Conservation (phyloP, 2,888 invertebrate species). For the Charanyca ferruginea region DNA sequence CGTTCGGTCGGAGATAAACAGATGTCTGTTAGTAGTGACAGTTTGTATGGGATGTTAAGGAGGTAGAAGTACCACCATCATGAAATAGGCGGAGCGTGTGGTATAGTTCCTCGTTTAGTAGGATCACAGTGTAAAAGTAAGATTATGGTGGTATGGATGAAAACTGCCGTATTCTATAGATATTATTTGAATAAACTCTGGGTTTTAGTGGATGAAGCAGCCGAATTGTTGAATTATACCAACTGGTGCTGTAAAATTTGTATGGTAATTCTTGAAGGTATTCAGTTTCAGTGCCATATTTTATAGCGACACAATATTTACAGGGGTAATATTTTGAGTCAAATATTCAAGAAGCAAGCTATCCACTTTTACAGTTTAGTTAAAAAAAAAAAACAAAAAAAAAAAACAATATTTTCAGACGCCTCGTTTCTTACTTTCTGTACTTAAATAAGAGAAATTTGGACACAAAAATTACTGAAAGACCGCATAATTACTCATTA, state of each 20-base stretch:
- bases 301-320: conserved; percentile 36
- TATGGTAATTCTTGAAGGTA: conserved; percentile 52
- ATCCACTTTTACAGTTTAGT: no score
- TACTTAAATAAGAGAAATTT: no score
- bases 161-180: conserved; percentile 61
- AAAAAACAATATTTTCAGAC: no score
- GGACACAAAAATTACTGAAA: no score
- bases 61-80: conserved; percentile 86
- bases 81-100: conserved; percentile 88
- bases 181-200: conserved; percentile 65
- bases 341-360: neutral
- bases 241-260: conserved; percentile 53
- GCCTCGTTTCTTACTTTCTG: no score
- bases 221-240: conserved; percentile 60
- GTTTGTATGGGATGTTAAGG: conserved; percentile 77
- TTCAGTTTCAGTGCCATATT: conserved; percentile 36
- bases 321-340: neutral
- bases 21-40: conserved; percentile 85
- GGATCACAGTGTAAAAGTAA: conserved; percentile 65
- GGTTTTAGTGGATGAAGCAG: conserved; percentile 56
- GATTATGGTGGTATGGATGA: conserved; percentile 73
- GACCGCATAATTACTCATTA: no score
- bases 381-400: no score
- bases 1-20: conserved; percentile 87
- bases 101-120: conserved; percentile 69